Percentiles rank a stretch among this genome's conserved stretches.
Evolutionary conservation across 2,113 vertebrate species (phyloP).

Genomic region (Cephalopholis sonnerati): DNA sequence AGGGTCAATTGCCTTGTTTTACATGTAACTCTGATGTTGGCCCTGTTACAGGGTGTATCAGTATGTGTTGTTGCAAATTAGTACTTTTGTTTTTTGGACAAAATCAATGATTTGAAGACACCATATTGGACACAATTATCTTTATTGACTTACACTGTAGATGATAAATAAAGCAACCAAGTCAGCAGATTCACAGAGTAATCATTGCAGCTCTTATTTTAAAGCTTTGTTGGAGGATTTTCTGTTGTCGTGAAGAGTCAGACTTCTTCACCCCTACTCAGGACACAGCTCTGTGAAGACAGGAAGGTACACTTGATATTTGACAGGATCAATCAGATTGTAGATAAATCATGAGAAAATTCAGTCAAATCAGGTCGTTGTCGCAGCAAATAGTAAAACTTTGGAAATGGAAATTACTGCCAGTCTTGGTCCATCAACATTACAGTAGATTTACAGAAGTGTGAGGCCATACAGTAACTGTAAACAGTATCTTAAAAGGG

Average conservation of each 20-base stretch:
- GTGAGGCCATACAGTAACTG: no score
- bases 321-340: not conserved
- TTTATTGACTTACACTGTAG: not conserved
- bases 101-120: not conserved
- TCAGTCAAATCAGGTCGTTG: not conserved
- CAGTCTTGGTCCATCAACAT: no score
- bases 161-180: not conserved
- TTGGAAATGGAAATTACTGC: not conserved
- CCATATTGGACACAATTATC: not conserved
- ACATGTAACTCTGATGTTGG: not conserved
- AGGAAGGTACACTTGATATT: not conserved
- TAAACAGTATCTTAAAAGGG: no score
- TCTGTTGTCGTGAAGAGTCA: not conserved
- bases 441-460: no score
- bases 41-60: not conserved
- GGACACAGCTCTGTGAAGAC: conserved; percentile 6
- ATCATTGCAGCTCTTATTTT: not conserved
- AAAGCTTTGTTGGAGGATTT: not conserved
- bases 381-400: not conserved
- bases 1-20: not conserved
- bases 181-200: not conserved
- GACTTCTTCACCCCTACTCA: not conserved
- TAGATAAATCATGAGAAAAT: not conserved
- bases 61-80: not conserved
- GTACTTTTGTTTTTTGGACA: not conserved